Conservation (phyloP, 2,797 vertebrate species). For the Trichosurus vulpecula region DNA sequence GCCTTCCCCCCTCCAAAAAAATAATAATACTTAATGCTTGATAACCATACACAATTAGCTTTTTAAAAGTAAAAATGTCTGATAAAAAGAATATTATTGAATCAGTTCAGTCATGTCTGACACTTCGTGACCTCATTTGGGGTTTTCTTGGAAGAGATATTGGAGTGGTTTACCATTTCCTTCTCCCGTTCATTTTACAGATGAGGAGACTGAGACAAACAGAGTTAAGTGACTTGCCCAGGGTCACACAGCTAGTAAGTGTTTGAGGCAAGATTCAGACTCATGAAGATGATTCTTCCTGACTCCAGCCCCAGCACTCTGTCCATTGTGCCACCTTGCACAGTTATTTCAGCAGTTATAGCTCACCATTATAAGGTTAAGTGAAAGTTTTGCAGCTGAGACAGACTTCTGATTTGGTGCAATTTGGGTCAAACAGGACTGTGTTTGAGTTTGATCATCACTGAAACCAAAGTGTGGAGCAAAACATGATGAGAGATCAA, state of each 20-base stretch:
- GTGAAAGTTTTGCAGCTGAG: not conserved
- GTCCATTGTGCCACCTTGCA: not conserved
- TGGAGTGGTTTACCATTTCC: not conserved
- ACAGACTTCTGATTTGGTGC: not conserved
- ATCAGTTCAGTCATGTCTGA: too few species aligned
- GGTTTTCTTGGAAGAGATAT: not conserved
- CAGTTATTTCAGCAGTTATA: not conserved
- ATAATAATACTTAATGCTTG: not conserved
- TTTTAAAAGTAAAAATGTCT: too few species aligned
- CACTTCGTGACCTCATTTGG: not conserved
- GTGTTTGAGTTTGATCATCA: not conserved
- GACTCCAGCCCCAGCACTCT: not conserved
- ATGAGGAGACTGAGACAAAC: not conserved
- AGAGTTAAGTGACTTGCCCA: not conserved
- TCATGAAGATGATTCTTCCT: too few species aligned
- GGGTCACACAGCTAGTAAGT: too few species aligned
- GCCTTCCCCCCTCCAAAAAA: too few species aligned
- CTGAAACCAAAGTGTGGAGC: not conserved
- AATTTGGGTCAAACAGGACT: not conserved
- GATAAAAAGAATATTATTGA: too few species aligned
- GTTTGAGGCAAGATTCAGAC: too few species aligned
- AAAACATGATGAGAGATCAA: not conserved
- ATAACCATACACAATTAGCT: not conserved
- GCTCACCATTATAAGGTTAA: not conserved
- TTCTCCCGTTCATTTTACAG: not conserved